Evolutionary conservation across 2,113 vertebrate genomes (phyloP).

Genomic region (Deroptyus accipitrinus): DNA sequence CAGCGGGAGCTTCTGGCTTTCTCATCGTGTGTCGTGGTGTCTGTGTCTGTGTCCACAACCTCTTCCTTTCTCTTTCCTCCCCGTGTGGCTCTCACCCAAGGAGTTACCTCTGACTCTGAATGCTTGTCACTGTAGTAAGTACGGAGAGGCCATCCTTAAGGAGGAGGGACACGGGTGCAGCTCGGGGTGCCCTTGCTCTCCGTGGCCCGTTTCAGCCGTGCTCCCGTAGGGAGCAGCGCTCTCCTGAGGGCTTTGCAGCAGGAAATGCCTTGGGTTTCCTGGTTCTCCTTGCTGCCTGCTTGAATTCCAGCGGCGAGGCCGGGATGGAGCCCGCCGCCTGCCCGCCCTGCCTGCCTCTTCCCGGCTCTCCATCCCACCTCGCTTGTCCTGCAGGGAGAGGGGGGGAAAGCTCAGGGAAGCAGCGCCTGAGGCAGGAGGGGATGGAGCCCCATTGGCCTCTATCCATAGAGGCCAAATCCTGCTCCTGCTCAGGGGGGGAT

Average conservation of each 20-base stretch:
- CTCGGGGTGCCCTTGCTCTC: not conserved
- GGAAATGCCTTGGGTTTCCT: not conserved
- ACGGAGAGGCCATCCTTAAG: constrained; percentile 73
- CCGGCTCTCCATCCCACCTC: not conserved
- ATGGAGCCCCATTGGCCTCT: not conserved
- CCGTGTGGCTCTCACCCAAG: constrained; percentile 80
- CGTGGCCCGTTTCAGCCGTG: not conserved
- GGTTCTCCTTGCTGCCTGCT: not conserved
- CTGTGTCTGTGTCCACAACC: constrained; percentile 73
- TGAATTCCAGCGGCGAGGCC: not conserved
- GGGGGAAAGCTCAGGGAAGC: not conserved
- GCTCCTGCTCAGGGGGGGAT: not conserved
- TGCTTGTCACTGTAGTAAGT: constrained; percentile 91
- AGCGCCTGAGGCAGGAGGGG: not conserved
- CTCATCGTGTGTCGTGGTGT: constrained; percentile 63
- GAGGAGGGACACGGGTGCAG: not conserved
- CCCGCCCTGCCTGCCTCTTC: not conserved
- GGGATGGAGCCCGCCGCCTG: not conserved
- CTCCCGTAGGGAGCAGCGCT: not conserved
- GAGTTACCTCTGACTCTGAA: constrained; percentile 83
- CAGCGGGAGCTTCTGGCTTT: not conserved
- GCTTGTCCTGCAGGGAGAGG: not conserved
- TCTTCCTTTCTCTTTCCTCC: constrained; percentile 80
- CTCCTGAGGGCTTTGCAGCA: not conserved
- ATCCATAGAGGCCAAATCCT: not conserved